A percentile compares a stretch with the other conserved stretches of the same genome.
Evolutionary conservation across 2,888 invertebrate genomes (phyloP).

Genomic region (Polietes domitor): DNA sequence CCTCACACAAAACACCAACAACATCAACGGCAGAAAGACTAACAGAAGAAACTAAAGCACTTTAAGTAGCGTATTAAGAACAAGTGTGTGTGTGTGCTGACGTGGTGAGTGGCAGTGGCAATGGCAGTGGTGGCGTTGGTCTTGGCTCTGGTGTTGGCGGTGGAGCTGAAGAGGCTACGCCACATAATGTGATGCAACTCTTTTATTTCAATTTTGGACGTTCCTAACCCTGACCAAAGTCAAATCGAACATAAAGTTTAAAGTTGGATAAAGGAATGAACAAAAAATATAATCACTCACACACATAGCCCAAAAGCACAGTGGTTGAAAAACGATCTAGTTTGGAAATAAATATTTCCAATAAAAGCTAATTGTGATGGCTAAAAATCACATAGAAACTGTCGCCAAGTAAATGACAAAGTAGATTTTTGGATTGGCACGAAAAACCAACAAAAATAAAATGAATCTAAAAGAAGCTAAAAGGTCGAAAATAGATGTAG

Average conservation of each 20-base stretch:
- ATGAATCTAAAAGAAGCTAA: no score
- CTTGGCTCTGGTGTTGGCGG: neutral
- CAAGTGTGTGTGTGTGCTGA: neutral
- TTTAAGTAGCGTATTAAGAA: slow-evolving; percentile 19
- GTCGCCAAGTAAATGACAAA: no score
- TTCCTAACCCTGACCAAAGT: slow-evolving; percentile 56
- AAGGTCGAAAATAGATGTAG: no score
- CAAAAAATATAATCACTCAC: neutral
- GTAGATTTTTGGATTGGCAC: no score
- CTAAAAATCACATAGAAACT: no score
- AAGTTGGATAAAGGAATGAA: slow-evolving; percentile 10
- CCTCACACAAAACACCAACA: slow-evolving; percentile 23
- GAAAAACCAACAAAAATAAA: no score
- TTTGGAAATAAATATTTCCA: no score
- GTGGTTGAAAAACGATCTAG: neutral
- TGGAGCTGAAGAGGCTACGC: neutral
- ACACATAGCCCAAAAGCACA: neutral
- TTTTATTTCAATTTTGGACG: slow-evolving; percentile 30
- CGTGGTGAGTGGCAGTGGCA: neutral
- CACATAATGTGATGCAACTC: slow-evolving; percentile 37
- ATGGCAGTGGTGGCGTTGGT: neutral
- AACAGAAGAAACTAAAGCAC: slow-evolving; percentile 13
- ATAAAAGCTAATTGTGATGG: no score
- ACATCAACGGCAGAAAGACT: neutral
- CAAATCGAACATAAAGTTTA: slow-evolving; percentile 48